phyloP scores from a whole-genome alignment of 2,797 vertebrate genomes.

The Otolemur crassicaudatus region DNA sequence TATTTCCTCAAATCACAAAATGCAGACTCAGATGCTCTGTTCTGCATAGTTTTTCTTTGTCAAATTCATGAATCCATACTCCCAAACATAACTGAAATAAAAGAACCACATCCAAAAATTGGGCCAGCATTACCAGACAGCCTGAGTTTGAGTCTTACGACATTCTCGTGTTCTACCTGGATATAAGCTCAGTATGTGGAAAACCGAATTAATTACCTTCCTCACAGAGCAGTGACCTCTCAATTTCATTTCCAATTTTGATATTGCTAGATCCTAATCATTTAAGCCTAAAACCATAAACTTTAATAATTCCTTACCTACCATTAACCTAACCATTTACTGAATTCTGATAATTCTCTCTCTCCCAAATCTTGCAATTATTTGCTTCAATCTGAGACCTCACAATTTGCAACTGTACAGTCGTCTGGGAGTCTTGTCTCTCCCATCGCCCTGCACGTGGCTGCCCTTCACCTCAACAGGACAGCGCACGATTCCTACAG shows the following conservation, averaged over 20 bases:
- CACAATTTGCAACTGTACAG: neutral
- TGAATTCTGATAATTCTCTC: constrained; percentile 25
- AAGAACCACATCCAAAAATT: neutral
- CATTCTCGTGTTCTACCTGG: neutral
- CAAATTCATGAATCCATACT: constrained; percentile 19
- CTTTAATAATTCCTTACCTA: neutral
- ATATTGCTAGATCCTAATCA: neutral
- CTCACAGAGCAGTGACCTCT: neutral
- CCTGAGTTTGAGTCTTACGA: neutral
- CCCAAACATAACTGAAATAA: neutral
- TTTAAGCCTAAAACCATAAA: neutral
- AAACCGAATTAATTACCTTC: neutral
- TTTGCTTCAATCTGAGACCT: neutral
- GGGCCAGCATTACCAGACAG: neutral
- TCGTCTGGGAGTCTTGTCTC: neutral
- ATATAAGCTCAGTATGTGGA: neutral
- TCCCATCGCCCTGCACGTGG: neutral
- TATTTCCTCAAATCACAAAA: constrained; percentile 23
- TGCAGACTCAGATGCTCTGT: constrained; percentile 14
- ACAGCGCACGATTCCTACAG: neutral
- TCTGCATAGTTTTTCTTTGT: neutral
- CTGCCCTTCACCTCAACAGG: neutral
- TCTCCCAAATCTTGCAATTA: neutral
- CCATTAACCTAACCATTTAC: neutral
- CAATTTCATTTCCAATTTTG: neutral